phyloP scores from a whole-genome alignment of 2,113 vertebrate genomes.

The Megaleporinus macrocephalus region DNA sequence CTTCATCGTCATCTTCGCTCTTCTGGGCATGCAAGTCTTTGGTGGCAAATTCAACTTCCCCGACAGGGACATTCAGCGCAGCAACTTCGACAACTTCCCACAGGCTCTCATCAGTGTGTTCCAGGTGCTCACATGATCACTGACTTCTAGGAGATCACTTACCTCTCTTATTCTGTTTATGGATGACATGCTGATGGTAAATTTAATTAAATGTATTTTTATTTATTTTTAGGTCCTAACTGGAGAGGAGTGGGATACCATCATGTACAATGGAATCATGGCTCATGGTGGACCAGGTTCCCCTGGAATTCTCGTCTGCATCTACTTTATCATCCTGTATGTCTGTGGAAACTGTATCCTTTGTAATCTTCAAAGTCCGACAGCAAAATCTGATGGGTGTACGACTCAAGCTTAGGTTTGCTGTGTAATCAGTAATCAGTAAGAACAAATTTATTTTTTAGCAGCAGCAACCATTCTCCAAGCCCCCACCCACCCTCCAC shows the following conservation, averaged over 20 bases:
- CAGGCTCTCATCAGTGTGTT: conserved; percentile 98
- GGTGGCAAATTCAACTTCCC: conserved; percentile 94
- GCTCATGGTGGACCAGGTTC: conserved; percentile 89
- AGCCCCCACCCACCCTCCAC: no score
- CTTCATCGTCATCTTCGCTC: conserved; percentile 93
- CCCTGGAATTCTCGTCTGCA: conserved; percentile 90
- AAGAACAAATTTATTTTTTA: no score
- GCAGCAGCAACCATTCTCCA: no score
- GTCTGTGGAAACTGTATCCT: conserved; percentile 98
- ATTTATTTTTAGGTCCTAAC: conserved; percentile 84
- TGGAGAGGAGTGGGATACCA: conserved; percentile 92
- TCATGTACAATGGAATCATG: conserved; percentile 97
- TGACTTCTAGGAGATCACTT: neutral
- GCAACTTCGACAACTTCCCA: conserved; percentile 96
- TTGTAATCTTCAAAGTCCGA: neutral
- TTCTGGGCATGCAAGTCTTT: conserved; percentile 98
- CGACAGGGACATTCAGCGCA: conserved; percentile 83
- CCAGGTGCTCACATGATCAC: conserved; percentile 79
- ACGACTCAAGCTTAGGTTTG: no score
- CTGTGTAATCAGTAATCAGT: no score
- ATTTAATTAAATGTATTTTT: conserved; percentile 5
- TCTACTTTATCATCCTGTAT: conserved; percentile 94
- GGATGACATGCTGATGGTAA: neutral
- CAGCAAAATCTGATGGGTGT: no score
- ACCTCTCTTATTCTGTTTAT: neutral